Evolutionary conservation across 2,888 invertebrate species (phyloP), one percentile per base, ranked within the genome.

Genomic region (Mythimna impura): DNA sequence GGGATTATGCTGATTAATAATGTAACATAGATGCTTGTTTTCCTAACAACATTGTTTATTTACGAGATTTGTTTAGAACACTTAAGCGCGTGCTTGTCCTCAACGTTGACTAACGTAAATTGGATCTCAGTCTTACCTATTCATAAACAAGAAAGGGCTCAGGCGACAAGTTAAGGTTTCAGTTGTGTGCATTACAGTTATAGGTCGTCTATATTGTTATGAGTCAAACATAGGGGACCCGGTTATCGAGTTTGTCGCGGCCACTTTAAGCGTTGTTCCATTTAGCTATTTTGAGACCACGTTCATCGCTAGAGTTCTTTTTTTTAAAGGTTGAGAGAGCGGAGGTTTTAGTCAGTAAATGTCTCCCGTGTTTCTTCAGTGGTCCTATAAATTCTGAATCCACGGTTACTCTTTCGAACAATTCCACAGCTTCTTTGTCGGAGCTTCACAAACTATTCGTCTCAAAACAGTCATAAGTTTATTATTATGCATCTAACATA

Each of bases 111-210:
- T 78, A 66, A 87, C 86, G 86, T 87, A 88, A 90, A 91, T 90
- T 89, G 89, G 87, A 90, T 91, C 86, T 86, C 80, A 78, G 81
- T 68, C 82, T 87, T 83, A 82, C 79, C 80, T 84, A 86, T 86
- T 89, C 89, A 89, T 87, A 87, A 73, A 88, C 85, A 83, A 70
- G 83, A 81, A 78, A 82, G 78, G 82, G 83, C 77, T 85, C 80
- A 81, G 66, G 70, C 70, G 83, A 77, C 72, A 82, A 77, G 86
- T 85, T 83, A 81, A 84, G 85, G 86, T 84, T 88, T 87, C 85
- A 79, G 68, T 83, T 76, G 73, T 60, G 66, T 65, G 71, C 47
- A 52, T n/a, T 66, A 69, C 55, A 70, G 76, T 62, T 75, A 73
- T 70, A 84, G 55, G 71, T 70, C 66, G 65, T 80, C 70, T 70